Evolutionary conservation across 2,113 vertebrate species (phyloP).

Genomic region (Otolemur garnettii): DNA sequence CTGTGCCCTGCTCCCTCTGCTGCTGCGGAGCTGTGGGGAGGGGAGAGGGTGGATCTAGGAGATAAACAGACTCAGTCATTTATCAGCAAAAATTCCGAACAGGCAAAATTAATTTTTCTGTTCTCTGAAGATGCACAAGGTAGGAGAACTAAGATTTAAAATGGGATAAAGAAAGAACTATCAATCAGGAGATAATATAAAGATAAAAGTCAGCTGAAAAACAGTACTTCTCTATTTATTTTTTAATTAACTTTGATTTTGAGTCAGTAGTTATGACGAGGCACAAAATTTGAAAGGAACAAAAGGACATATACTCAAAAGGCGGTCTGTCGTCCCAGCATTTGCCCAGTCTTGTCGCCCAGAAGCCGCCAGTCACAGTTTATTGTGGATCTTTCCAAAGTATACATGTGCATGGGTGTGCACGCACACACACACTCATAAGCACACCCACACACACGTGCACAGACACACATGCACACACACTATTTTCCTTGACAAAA

Average conservation of each 20-base stretch:
- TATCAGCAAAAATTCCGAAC: background rate
- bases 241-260: slow-evolving; percentile 45
- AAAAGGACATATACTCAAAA: background rate
- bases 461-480: background rate
- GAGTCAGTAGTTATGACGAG: background rate
- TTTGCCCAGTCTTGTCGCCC: too few species aligned
- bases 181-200: background rate
- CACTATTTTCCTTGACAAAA: background rate
- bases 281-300: background rate
- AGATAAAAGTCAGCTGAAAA: background rate
- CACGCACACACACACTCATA: too few species aligned
- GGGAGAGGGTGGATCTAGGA: accelerated
- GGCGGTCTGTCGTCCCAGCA: background rate
- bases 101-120: slow-evolving; percentile 37
- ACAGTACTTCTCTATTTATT: background rate
- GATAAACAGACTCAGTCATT: background rate
- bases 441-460: too few species aligned
- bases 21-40: background rate
- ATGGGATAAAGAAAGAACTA: slow-evolving; percentile 22
- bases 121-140: slow-evolving; percentile 31
- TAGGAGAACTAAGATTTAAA: slow-evolving; percentile 50
- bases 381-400: background rate
- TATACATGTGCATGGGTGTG: background rate
- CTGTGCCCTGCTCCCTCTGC: accelerated
- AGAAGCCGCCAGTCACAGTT: background rate